phyloP scores from a whole-genome alignment of 2,113 vertebrate genomes.

The Nibea albiflora region DNA sequence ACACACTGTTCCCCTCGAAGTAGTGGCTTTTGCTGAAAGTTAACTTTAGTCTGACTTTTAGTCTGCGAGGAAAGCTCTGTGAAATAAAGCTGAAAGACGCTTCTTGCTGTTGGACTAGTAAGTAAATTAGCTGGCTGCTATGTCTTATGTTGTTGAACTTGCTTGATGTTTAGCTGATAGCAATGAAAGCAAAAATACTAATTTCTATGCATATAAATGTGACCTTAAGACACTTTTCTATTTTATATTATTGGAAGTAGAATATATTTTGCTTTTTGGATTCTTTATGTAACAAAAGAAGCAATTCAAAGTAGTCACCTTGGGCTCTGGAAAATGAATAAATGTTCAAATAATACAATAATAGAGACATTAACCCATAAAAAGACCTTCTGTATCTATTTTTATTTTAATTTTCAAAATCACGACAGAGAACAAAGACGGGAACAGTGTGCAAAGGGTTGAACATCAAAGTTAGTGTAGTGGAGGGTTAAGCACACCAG shows the following conservation, averaged over 20 bases:
- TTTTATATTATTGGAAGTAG: neutral
- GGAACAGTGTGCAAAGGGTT: neutral
- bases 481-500: constrained; percentile 26
- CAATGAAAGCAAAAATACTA: too few relatives aligned
- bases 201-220: too few relatives aligned
- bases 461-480: constrained; percentile 25
- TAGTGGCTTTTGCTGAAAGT: neutral
- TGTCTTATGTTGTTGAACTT: too few relatives aligned
- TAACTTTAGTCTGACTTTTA: too few relatives aligned
- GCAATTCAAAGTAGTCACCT: neutral
- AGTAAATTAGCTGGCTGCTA: too few relatives aligned
- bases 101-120: too few relatives aligned
- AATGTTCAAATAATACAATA: neutral
- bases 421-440: neutral
- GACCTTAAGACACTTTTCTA: neutral
- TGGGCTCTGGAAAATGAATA: neutral
- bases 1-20: neutral
- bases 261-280: neutral
- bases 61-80: too few relatives aligned
- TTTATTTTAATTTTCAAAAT: neutral
- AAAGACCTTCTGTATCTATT: neutral
- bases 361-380: neutral
- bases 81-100: too few relatives aligned
- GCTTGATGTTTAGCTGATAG: too few relatives aligned
- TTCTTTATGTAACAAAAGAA: neutral